Base-by-base conservation (phyloP, 2,113 vertebrate genomes). In the Micromys minutus region DNA sequence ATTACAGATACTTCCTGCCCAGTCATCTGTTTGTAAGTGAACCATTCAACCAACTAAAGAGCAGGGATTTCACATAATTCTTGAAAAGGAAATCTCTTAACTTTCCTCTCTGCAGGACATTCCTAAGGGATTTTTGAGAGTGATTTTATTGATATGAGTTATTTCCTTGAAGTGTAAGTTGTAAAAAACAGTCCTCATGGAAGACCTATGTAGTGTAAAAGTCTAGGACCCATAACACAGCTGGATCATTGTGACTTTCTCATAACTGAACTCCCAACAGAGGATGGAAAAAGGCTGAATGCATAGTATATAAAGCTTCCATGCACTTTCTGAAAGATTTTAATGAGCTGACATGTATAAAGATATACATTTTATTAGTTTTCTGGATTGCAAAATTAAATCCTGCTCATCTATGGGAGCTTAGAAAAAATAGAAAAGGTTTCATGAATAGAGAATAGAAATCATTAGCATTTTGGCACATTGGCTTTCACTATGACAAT, bases 291-390 rank as follows among this genome's bases (percentile, higher is more conserved):
- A 29, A 87, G 16, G 4, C 5, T 77, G 57, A 95, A 42, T 19
- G 50, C 7, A 42, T 0, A 52, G 0, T 29, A 72, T 45, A 17
- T 69, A 57, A 90, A 71, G 39, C 15, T 63, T 42, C 75, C 2
- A 3, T 8, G 8, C 47, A 81, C 92, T 92, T 96, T 87, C 36
- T 55, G 22, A 96, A 81, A 90, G 19, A 88, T 92, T 55, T 74
- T 72, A 91, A 84, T 50, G 36, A 42, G 65, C 34, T 36, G 39
- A 67, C 29, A 29, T 17, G 21, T 7, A 19, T 71, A 83, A 83
- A 87, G 11, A 50, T 15, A 39, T 1, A 39, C n/a, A 55, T 86
- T 91, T 76, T 61, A 11, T 79, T 85, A 59, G 26, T 52, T 39
- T 93, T 87, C 87, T 74, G 31, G 81, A 79, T 65, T n/a, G 77